These are phyloP conservation scores for Orthosia gracilis DNA, from an alignment of 2,888 invertebrate genomes.

Conservation along the genomic window DNA sequence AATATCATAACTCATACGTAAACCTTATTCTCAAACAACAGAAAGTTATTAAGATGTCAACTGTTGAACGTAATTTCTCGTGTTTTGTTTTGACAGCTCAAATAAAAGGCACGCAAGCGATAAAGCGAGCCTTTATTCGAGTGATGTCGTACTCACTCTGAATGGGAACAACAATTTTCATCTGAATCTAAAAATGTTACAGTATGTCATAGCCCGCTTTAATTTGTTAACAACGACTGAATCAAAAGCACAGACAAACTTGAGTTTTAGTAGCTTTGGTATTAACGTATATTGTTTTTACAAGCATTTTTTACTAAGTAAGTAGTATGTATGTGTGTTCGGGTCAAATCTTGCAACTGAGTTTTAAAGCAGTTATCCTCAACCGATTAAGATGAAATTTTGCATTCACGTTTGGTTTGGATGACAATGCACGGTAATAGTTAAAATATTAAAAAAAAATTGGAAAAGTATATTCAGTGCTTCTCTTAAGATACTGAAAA, in stretches of 20 bases:
- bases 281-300: constrained; percentile 4
- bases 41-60: not conserved
- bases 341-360: too few species aligned
- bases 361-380: too few species aligned
- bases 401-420: too few species aligned
- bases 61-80: constrained; percentile 11
- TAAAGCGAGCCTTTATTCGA: constrained; percentile 47
- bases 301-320: too few species aligned
- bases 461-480: not conserved
- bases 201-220: constrained; percentile 27
- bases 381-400: too few species aligned
- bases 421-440: too few species aligned
- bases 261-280: constrained; percentile 6
- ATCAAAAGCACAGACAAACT: not conserved
- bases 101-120: constrained; percentile 36
- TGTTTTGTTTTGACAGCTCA: constrained; percentile 16
- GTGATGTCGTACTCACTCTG: constrained; percentile 32
- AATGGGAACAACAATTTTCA: constrained; percentile 54
- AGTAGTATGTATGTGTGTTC: too few species aligned
- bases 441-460: too few species aligned
- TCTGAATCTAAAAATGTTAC: constrained; percentile 51
- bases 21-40: not conserved
- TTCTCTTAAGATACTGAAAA: not conserved
- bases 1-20: not conserved
- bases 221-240: constrained; percentile 19